phyloP scores from a whole-genome alignment of 2,888 invertebrate genomes.

The Brenthis ino region DNA sequence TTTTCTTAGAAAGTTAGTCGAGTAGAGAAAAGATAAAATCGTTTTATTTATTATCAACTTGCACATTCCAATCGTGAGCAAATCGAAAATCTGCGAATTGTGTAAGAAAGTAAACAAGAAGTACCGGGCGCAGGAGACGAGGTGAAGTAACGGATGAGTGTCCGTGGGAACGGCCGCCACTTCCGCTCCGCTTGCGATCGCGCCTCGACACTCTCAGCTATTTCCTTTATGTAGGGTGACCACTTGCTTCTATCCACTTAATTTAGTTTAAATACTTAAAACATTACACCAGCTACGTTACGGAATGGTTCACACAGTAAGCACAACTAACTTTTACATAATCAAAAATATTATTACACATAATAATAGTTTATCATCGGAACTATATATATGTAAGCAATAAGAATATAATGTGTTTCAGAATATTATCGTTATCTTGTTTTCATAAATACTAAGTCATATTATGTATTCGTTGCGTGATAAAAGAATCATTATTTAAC shows the following conservation, averaged over 20 bases:
- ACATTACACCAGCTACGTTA: no score
- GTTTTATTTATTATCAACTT: slow-evolving; percentile 3
- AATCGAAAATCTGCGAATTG: slow-evolving; percentile 37
- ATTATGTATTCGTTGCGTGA: slow-evolving; percentile 22
- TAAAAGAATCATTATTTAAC: slow-evolving; percentile 37
- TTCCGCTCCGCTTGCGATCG: slow-evolving; percentile 72
- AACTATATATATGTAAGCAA: not conserved
- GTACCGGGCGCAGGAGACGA: slow-evolving; percentile 47
- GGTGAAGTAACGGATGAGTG: slow-evolving; percentile 80
- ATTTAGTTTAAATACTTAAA: slow-evolving; percentile 6
- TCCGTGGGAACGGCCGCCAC: slow-evolving; percentile 80
- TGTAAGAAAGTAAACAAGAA: slow-evolving; percentile 47
- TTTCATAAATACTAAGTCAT: slow-evolving; percentile 10
- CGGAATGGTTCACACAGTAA: no score
- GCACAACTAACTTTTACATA: no score
- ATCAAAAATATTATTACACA: no score
- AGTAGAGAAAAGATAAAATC: not conserved
- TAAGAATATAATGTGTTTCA: not conserved
- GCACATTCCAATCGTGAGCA: slow-evolving; percentile 16
- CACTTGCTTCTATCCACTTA: slow-evolving; percentile 40
- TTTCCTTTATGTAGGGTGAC: slow-evolving; percentile 78
- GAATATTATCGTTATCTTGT: slow-evolving; percentile 14
- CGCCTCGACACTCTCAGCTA: slow-evolving; percentile 72
- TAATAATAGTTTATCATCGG: no score
- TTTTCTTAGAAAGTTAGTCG: not conserved